Evolutionary conservation across 2,888 invertebrate genomes (phyloP), one percentile per base, ranked within the genome.

Genomic region (Augochlorella aurata): DNA sequence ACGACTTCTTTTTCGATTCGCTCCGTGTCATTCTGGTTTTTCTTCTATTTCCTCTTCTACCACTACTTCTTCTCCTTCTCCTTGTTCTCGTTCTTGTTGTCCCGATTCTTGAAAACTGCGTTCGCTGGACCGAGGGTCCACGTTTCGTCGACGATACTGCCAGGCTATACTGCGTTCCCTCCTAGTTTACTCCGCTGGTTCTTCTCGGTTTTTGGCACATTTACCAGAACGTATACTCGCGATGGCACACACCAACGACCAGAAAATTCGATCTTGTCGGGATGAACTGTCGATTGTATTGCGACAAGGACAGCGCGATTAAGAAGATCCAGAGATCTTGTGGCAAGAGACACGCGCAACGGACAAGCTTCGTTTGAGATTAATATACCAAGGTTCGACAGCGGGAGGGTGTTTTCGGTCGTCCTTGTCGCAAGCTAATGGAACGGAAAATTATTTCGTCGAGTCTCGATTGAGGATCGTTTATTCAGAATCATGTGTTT

Each of bases 131-230:
- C 72, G n/a, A 14, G 49, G 49, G n/a, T 50, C 63, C 7, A 9
- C 44, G 58, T 47, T 52, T 50, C 12, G 29, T 61, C 71, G 12
- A 29, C 47, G 9, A 1, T 3, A 65, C 44, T 44, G 65, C 18
- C 58, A 12, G 71, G 71, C 71, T 29, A 61, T 47, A 29, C 29
- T 52, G 16, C 50, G 38, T 44, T n/a, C 49, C 49, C 14, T 49
- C 54, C 24, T 65, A 18, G 12, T 49, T 52, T 7, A 10, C 47
- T 38, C 45, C 54, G 66, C 45, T 67, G 67, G 49, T 61, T 74
- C 49, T 69, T 82, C 12, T 58, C 24, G 18, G 8, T 50, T n/a
- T 84, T 87, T 87, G 86, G 86, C 86, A 87, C 86, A 83, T 85
- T 81, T 74, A 81, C 54, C 83, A 68, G 79, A 83, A 77, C 79